Evolutionary conservation across 2,797 vertebrate genomes (phyloP), one percentile per base, ranked within the genome.

Genomic region (Mormyrus proboscirostris): DNA sequence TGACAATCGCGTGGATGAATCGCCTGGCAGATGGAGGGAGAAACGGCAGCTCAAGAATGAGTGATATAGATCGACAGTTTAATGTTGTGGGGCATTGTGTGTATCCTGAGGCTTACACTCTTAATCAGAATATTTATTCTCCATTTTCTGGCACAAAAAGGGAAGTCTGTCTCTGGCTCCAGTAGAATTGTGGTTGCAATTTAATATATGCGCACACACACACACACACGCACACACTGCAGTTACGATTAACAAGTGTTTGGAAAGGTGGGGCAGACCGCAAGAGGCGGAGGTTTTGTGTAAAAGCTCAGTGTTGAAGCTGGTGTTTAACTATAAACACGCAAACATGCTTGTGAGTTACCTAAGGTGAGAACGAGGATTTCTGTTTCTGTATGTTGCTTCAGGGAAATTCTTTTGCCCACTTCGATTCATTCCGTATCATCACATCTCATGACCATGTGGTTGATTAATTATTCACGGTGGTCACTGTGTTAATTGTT

Each of bases 271-370:
- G 38, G 16, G 76, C 76, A 82, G 76, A 82, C 76, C 41, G 8
- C 76, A 47, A 82, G 76, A 44, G 14, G 16, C 65, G 12, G 65
- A 69, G 73, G 76, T 82, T 16, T 47, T 47, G 41, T n/a, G 41
- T 82, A 82, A 82, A 82, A 82, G 16, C 38, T 47, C 38, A 44
- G 41, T 47, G 76, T 47, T 82, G 41, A 82, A 82, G 76, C 76
- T 47, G 76, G 76, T 82, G 76, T 82, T 82, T 82, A 82, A 82
- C 41, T 82, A 82, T 82, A 79, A 79, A 44, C 73, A 79, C 73
- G 19, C 14, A 82, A 47, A 82, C 41, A 47, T 19, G 3, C 76
- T 82, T n/a, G 38, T 10, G 16, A 47, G 19, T 22, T 47, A 44
- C 47, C 41, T 9, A 73, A 73, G 76, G 38, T 82, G 41, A 47